Conservation (phyloP, 2,797 vertebrate genomes). For the Sebastes kiyomatsui region DNA sequence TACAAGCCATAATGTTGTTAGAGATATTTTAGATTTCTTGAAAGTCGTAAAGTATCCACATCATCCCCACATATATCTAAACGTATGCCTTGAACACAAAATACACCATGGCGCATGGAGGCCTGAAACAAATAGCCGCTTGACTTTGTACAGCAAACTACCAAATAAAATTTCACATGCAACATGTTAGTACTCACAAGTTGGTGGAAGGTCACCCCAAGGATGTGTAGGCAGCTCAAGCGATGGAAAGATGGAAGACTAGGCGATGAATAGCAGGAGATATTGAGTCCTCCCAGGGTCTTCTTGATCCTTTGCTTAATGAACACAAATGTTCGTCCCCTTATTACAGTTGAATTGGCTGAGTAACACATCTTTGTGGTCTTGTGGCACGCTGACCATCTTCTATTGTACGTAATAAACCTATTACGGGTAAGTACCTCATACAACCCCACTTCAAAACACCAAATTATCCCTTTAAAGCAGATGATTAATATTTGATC, state of each 20-base stretch:
- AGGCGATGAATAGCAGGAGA: background rate
- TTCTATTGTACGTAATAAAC: no score
- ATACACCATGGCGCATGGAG: background rate
- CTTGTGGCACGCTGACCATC: background rate
- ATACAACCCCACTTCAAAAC: no score
- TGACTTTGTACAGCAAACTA: background rate
- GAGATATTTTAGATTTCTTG: background rate
- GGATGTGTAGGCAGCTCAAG: background rate
- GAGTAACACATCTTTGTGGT: background rate
- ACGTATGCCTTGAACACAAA: background rate
- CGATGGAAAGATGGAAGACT: background rate
- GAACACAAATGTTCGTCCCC: background rate
- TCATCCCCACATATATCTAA: background rate
- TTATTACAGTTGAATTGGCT: background rate
- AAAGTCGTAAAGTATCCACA: background rate
- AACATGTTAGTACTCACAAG: slow-evolving; percentile 14
- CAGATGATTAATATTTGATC: no score
- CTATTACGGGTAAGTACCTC: fast-evolving
- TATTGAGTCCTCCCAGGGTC: background rate
- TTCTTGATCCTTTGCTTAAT: background rate
- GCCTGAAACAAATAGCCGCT: background rate
- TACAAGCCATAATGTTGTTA: background rate
- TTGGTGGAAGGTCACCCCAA: background rate
- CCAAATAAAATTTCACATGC: background rate
- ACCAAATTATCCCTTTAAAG: no score